Evolutionary conservation across 2,113 vertebrate species (phyloP), one percentile per base, ranked within the genome.

Genomic region (Merops nubicus): DNA sequence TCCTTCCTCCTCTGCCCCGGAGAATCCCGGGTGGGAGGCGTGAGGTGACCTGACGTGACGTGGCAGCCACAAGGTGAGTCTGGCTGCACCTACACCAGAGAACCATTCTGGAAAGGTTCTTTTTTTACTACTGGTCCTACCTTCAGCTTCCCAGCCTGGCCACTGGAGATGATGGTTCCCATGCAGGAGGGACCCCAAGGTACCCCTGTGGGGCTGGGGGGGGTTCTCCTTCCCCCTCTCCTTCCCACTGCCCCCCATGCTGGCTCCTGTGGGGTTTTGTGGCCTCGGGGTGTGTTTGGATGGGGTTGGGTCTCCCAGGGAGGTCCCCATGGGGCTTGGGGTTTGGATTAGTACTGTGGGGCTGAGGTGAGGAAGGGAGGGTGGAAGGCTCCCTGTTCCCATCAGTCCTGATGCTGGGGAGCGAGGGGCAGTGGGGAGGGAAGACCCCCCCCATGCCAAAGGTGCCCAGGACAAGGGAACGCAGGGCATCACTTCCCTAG

Each of bases 11-110:
- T 28, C 51, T 4, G 77, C 63, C 36, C 62, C 14, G 70, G 90
- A 96, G 70, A 77, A 3, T 5, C 74, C 74, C 86, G 31, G 40
- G 12, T 18, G 38, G 40, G 15, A 22, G 53, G 25, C 25, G 51
- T 17, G 33, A 33, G 31, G 54, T 31, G 29, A 33, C 31, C 10
- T n/a, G 72, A 11, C 20, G 8, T 96, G 96, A 97, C 96, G 96
- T 97, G 96, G 96, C 96, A 89, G 40, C 82, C 53, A 23, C 68
- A 85, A 89, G 80, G 95, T 91, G 84, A 93, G 72, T 3, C 64
- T 8, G 65, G 47, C 68, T 88, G 63, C 50, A 74, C 86, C 88
- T 33, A 29, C 68, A 3, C n/a, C 6, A 2, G 4, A 21, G 74
- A 74, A 1, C 18, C 74, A 5, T 18, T 83, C 62, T 6, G 56